Evolutionary conservation across 2,113 vertebrate genomes (phyloP).

Genomic region (Leiothrix lutea): DNA sequence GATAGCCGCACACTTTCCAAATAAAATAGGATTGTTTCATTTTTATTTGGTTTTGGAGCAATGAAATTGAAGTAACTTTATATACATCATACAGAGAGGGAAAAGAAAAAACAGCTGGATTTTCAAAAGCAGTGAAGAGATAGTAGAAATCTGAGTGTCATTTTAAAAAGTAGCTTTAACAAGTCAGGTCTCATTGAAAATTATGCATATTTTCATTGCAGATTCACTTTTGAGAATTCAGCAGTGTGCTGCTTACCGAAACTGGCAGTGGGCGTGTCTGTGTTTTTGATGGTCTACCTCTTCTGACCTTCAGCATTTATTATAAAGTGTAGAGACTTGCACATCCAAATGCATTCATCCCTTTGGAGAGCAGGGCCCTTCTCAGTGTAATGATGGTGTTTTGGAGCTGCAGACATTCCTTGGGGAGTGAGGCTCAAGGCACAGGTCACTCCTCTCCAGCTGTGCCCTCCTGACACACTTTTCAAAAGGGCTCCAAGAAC

Average conservation of each 20-base stretch:
- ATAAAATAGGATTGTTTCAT: neutral
- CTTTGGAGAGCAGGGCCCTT: neutral
- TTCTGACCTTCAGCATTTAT: neutral
- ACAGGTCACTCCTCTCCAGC: neutral
- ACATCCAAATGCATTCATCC: neutral
- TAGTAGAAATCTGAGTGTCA: neutral
- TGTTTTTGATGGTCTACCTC: neutral
- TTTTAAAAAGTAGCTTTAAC: neutral
- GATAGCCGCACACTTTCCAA: neutral
- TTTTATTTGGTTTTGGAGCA: neutral
- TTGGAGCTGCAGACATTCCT: neutral
- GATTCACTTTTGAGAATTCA: neutral
- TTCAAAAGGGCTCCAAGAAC: neutral
- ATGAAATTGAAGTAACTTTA: neutral
- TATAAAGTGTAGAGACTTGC: neutral
- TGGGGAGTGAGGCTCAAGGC: neutral
- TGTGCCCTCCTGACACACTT: rapidly evolving
- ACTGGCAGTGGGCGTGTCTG: rapidly evolving
- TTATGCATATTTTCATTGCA: neutral
- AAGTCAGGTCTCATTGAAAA: neutral
- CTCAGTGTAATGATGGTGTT: neutral
- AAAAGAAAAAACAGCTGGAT: neutral
- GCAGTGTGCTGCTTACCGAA: rapidly evolving
- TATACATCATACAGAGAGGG: rapidly evolving
- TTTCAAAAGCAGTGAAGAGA: neutral